phyloP scores from a whole-genome alignment of 2,888 invertebrate genomes.

The Chrysina gloriosa region DNA sequence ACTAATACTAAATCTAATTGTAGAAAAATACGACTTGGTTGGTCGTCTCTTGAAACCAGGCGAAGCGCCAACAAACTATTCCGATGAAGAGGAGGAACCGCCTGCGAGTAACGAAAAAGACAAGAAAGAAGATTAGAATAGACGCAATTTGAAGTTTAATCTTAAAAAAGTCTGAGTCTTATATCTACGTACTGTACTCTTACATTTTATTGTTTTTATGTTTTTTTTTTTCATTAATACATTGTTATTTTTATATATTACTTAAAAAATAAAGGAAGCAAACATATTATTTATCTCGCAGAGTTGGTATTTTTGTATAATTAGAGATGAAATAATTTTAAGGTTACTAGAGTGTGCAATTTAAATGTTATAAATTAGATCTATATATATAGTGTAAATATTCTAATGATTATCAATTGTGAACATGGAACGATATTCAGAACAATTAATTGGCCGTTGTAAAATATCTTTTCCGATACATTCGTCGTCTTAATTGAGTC shows the following conservation, averaged over 20 bases:
- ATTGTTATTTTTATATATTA: constrained; percentile 44
- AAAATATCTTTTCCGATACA: neutral
- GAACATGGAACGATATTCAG: constrained; percentile 26
- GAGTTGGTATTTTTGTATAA: constrained; percentile 40
- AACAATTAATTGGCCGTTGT: constrained; percentile 10
- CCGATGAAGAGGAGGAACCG: constrained; percentile 84
- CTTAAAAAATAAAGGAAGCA: constrained; percentile 39
- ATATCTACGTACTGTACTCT: constrained; percentile 40
- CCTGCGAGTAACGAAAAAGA: constrained; percentile 66
- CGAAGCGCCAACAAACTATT: constrained; percentile 89
- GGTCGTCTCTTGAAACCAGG: constrained; percentile 92
- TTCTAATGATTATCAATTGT: constrained; percentile 29
- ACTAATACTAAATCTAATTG: constrained; percentile 45
- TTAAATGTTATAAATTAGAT: constrained; percentile 30
- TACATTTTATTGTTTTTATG: constrained; percentile 40
- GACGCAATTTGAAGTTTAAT: constrained; percentile 23
- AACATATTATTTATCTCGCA: constrained; percentile 27
- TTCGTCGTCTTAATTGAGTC: neutral
- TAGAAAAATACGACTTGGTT: constrained; percentile 94
- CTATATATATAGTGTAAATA: constrained; percentile 39
- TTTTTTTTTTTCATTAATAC: constrained; percentile 32
- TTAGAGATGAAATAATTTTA: constrained; percentile 28
- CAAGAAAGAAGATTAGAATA: constrained; percentile 56
- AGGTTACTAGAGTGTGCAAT: constrained; percentile 37
- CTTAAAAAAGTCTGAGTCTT: constrained; percentile 41